These are phyloP conservation scores for Lonchura striata DNA, from an alignment of 2,113 vertebrate species.

Conservation along the genomic window DNA sequence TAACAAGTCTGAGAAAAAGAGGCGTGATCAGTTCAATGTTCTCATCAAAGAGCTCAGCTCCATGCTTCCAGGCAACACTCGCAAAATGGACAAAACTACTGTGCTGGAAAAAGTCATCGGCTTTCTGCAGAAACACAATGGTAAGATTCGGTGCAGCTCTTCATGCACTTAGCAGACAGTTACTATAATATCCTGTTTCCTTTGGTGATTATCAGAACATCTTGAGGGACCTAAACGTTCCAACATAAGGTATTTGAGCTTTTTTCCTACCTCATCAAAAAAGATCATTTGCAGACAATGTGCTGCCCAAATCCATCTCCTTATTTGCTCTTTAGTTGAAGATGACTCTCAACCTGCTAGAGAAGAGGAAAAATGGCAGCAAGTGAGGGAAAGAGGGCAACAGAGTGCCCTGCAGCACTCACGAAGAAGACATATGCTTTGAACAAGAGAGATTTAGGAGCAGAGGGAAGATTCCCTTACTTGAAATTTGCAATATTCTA, in stretches of 20 bases:
- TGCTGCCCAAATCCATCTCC: neutral
- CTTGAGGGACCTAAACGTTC: neutral
- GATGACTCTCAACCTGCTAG: neutral
- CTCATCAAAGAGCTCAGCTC: slow-evolving; percentile 85
- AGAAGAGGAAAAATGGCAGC: neutral
- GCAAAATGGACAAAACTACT: slow-evolving; percentile 84
- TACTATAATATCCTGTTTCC: neutral
- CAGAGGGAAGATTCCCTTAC: neutral
- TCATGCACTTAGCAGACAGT: neutral
- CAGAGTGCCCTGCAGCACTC: neutral
- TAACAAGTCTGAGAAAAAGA: slow-evolving; percentile 86
- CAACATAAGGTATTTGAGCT: neutral
- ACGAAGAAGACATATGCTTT: neutral
- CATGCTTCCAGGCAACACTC: slow-evolving; percentile 82
- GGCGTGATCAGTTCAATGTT: slow-evolving; percentile 83
- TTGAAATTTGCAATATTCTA: neutral
- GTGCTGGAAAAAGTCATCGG: slow-evolving; percentile 84
- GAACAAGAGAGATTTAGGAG: neutral
- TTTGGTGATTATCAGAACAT: neutral
- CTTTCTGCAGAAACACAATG: slow-evolving; percentile 83
- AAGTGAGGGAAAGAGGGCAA: neutral
- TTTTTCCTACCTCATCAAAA: neutral
- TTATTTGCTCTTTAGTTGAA: neutral
- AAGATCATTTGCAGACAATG: neutral
- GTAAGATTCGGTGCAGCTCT: slow-evolving; percentile 60